These are phyloP conservation scores for Rhimphoctona megacephalus DNA, from an alignment of 2,888 invertebrate species.

Conservation along the genomic window DNA sequence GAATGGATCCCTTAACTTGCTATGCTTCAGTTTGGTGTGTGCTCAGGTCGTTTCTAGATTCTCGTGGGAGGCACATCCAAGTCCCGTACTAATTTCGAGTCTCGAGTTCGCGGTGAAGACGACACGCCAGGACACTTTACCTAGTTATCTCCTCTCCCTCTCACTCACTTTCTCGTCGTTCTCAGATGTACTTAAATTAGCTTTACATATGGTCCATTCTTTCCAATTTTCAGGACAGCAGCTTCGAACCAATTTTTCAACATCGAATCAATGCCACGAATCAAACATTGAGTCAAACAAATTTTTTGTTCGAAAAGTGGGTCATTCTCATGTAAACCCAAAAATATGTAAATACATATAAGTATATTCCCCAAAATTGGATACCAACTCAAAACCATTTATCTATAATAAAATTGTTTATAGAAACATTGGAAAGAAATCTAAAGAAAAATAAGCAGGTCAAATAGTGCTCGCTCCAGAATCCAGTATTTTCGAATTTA, in stretches of 20 bases:
- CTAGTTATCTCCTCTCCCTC: slow-evolving; percentile 25
- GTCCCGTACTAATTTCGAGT: slow-evolving; percentile 77
- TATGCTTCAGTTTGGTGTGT: slow-evolving; percentile 36
- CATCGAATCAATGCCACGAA: background rate
- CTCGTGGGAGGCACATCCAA: slow-evolving; percentile 66
- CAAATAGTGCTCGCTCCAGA: background rate
- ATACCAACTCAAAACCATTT: no score
- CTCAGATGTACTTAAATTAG: background rate
- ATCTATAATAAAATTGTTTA: no score
- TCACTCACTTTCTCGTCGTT: background rate
- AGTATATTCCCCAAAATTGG: no score
- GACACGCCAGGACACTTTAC: slow-evolving; percentile 64
- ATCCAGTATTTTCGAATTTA: background rate
- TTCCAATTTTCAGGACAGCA: background rate
- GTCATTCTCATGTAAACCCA: no score
- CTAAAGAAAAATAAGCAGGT: background rate
- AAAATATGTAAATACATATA: background rate
- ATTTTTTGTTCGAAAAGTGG: background rate
- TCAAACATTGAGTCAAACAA: background rate
- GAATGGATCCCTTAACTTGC: slow-evolving; percentile 35
- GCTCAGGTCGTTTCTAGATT: slow-evolving; percentile 73
- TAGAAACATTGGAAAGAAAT: background rate
- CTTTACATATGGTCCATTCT: background rate
- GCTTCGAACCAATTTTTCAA: background rate
- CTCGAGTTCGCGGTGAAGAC: slow-evolving; percentile 73